phyloP scores from a whole-genome alignment of 2,888 invertebrate genomes.

The Rotaria macrura region DNA sequence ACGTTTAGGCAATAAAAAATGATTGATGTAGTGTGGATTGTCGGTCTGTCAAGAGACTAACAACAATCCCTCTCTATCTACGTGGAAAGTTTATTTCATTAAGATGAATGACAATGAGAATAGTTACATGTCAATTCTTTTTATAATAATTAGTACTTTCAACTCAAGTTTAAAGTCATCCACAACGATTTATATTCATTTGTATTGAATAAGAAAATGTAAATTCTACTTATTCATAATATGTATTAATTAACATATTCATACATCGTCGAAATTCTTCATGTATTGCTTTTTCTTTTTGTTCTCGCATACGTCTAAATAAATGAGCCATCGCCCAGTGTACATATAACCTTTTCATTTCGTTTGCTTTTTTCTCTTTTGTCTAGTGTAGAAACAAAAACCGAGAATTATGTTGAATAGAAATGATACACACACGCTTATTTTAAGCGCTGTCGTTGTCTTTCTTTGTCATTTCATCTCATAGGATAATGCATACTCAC shows the following conservation, averaged over 20 bases:
- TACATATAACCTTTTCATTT: neutral
- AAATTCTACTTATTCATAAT: neutral
- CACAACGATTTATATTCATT: neutral
- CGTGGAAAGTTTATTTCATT: neutral
- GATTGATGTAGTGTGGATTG: constrained; percentile 7
- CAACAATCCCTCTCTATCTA: neutral
- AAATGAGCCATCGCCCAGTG: neutral
- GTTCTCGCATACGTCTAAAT: neutral
- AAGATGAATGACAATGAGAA: neutral
- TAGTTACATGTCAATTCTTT: neutral
- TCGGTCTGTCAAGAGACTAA: neutral
- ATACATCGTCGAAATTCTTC: neutral
- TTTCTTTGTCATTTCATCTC: neutral
- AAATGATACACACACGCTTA: neutral
- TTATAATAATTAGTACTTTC: neutral
- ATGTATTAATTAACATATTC: neutral
- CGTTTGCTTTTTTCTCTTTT: neutral
- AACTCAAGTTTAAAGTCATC: neutral
- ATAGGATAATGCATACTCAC: neutral
- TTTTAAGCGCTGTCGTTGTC: constrained; percentile 2
- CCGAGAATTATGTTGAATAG: neutral
- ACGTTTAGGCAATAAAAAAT: neutral
- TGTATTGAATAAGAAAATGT: neutral
- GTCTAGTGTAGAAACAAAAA: neutral
- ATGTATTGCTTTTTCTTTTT: neutral